Base-by-base conservation (phyloP, 2,888 invertebrate species). In the Zonitis immaculata region DNA sequence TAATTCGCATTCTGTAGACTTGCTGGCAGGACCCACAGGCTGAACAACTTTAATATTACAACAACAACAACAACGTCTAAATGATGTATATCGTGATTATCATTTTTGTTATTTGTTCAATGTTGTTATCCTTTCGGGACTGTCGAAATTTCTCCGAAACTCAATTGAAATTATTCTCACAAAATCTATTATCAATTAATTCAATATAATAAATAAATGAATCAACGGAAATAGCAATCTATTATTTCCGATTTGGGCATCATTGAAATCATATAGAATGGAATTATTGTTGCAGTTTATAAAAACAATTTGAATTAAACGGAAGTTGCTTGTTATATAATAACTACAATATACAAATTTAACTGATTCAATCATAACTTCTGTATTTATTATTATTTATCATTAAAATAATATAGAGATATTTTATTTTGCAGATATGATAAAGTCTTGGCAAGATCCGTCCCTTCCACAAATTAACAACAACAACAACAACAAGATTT, bases 1-100 rank as follows among this genome's bases (percentile, higher is more conserved):
- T 60, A 53, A 53, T 56, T 55, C 51, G 49, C 58, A 60, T 60
- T 60, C 60, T 49, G 47, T 52, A 60, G 60, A 58, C 60, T 57
- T 53, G 58, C 47, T 57, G 60, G 55, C 60, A n/a, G 56, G 52
- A 56, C 56, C 58, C 52, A 54, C 57, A 56, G 57, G 58, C 60
- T 54, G 53, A 58, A 60, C 58, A 57, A 60, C 55, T 58, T 55
- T 58, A 51, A 56, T 58, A 59, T 52, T n/a, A n/a, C n/a, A n/a
- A n/a, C n/a, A n/a, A n/a, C n/a, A n/a, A n/a, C n/a, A 56, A 57
- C 51, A 51, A 51, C 55, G 51, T 49, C 55, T 51, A 25, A 49
- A 56, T 57, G 57, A 59, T 59, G 59, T 51, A 59, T 54, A 56
- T 49, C 53, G 51, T 50, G 55, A n/a, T n/a, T 52, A 59, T 54